Conservation (phyloP, 2,888 invertebrate genomes). For the Sepioteuthis lessoniana region DNA sequence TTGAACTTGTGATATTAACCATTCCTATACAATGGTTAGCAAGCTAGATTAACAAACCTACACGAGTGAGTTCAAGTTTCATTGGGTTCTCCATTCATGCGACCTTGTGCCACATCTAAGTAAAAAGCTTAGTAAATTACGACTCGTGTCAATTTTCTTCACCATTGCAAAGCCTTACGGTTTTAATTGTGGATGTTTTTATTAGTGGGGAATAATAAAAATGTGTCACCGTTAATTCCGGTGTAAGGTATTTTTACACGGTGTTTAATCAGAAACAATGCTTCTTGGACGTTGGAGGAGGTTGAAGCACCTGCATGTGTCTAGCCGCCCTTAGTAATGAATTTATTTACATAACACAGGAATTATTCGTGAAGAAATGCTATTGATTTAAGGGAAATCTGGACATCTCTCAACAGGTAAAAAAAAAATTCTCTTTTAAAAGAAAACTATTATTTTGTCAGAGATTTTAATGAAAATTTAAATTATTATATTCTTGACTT, state of each 20-base stretch:
- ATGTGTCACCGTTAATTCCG: neutral
- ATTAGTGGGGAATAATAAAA: neutral
- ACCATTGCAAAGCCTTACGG: too few relatives aligned
- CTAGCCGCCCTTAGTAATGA: neutral
- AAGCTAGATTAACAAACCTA: too few relatives aligned
- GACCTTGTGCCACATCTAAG: too few relatives aligned
- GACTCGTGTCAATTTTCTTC: too few relatives aligned
- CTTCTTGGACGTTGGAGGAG: neutral
- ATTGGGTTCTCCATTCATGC: too few relatives aligned
- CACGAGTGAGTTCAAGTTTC: too few relatives aligned
- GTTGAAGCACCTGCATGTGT: neutral
- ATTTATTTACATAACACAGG: neutral
- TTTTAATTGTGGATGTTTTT: neutral
- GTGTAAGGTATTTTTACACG: neutral
- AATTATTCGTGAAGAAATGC: neutral
- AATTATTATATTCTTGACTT: neutral
- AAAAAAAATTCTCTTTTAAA: neutral
- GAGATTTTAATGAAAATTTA: neutral
- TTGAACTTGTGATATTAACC: too few relatives aligned
- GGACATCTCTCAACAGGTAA: conserved; percentile 3
- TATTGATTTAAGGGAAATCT: neutral
- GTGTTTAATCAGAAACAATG: neutral
- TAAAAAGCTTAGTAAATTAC: too few relatives aligned
- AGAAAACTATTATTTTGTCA: neutral
- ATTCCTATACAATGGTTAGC: too few relatives aligned